Base-by-base conservation (phyloP, 2,113 vertebrate genomes). In the Cololabis saira region DNA sequence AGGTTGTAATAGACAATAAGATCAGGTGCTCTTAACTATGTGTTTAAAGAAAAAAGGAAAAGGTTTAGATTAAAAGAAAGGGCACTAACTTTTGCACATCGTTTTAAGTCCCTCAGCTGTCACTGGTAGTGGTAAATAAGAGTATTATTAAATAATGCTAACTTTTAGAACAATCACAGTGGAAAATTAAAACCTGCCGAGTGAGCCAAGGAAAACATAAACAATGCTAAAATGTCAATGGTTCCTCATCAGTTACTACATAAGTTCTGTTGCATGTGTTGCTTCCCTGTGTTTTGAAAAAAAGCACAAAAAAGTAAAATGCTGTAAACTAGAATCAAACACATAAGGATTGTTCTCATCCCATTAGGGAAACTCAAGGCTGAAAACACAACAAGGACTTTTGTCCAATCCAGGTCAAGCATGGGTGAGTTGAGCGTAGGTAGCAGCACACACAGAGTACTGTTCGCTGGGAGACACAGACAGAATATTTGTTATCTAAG, bases 341-440 rank as follows among this genome's bases (percentile, higher is more conserved):
- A 71, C 83, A 84, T 74, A 71, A 76, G 53, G 61, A 66, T 55
- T 87, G 80, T 83, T 75, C 74, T 76, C 69, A 30, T 78, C 80
- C 83, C 45, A 87, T 86, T 86, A 81, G 79, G 53, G 63, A 57
- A 89, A 80, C 8, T 61, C 81, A 87, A 85, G 80, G 76, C 87
- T 69, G 78, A 74, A 85, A 85, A 90, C 72, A 90, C 76, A 90
- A 88, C 74, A 87, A 76, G 87, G 59, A 89, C 87, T 88, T 85
- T 90, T 90, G 89, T 90, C 82, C 62, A 76, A 91, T 90, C 88
- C 86, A 92, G 91, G 91, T 92, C 91, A 92, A 87, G 89, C 89
- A 89, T 89, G 85, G 86, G 89, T 89, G 78, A 90, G 76, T 51
- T 40, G 62, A 79, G 85, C 85, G 88, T 91, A 91, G 87, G 86